Evolutionary conservation across 2,113 vertebrate genomes (phyloP).

Genomic region (Ceuthmochares aereus): DNA sequence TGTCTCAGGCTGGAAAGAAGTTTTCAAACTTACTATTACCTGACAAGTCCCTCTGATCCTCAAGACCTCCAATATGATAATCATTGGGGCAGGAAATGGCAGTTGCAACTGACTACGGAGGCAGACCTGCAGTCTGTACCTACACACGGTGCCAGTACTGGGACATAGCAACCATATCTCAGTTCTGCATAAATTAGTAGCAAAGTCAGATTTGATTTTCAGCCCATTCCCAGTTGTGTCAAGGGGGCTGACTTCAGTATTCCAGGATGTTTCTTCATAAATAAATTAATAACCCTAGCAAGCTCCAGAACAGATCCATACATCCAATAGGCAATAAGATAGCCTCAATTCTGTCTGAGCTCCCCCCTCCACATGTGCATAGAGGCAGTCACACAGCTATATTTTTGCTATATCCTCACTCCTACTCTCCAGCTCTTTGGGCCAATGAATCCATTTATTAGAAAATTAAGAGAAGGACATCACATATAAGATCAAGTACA

Average conservation of each 20-base stretch:
- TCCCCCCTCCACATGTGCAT: rapidly evolving
- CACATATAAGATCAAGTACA: background rate
- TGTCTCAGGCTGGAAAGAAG: background rate
- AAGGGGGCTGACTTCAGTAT: background rate
- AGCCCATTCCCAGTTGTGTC: background rate
- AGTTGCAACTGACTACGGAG: background rate
- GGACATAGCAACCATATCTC: background rate
- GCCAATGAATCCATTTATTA: background rate
- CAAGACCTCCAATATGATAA: background rate
- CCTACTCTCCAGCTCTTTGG: background rate
- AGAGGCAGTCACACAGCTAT: background rate
- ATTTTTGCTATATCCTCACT: background rate
- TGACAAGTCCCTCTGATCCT: background rate
- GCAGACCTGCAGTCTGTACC: background rate
- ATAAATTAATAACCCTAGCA: background rate
- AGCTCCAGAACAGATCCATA: background rate
- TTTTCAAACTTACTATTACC: no score
- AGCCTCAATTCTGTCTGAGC: background rate
- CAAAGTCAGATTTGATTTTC: background rate
- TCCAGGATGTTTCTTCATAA: background rate
- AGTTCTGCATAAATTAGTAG: background rate
- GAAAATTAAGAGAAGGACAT: background rate
- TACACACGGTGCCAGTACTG: background rate
- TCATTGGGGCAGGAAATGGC: background rate
- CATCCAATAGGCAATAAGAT: background rate